Percentiles rank a stretch among this genome's conserved stretches.
Evolutionary conservation across 1,140 invertebrate species (phyloP).

Genomic region (Drosophila novamexicana): DNA sequence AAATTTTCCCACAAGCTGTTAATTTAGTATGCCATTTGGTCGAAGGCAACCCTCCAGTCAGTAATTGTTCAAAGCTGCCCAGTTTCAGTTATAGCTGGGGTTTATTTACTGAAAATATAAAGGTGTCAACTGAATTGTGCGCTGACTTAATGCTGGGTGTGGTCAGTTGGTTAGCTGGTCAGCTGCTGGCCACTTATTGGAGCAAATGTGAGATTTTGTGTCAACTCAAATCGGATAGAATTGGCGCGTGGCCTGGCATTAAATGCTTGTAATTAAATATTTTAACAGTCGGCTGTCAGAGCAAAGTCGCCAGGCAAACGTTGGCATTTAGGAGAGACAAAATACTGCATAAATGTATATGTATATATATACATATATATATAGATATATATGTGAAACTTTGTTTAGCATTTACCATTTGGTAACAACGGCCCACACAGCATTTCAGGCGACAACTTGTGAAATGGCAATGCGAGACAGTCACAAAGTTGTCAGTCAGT

Average conservation of each 20-base stretch:
- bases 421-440: slow-evolving; percentile 24
- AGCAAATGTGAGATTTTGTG: slow-evolving; percentile 35
- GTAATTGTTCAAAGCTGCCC: not conserved
- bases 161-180: slow-evolving; percentile 33
- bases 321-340: not conserved
- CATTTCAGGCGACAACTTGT: slow-evolving; percentile 39
- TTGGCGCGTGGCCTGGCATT: slow-evolving; percentile 55
- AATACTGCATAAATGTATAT: too few relatives aligned
- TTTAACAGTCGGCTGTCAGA: slow-evolving; percentile 55
- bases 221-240: not conserved
- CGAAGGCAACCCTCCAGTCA: not conserved
- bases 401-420: slow-evolving; percentile 27
- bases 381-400: slow-evolving; percentile 2
- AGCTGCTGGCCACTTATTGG: slow-evolving; percentile 50
- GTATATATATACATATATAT: too few relatives aligned
- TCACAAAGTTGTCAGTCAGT: slow-evolving; percentile 38
- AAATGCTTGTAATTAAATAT: slow-evolving; percentile 77
- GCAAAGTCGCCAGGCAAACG: slow-evolving; percentile 57
- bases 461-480: slow-evolving; percentile 43
- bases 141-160: slow-evolving; percentile 50
- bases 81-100: not conserved
- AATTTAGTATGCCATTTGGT: not conserved
- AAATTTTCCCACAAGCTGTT: not conserved
- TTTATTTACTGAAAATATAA: slow-evolving; percentile 10
- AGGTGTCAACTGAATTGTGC: slow-evolving; percentile 65